Conservation (phyloP, 2,888 invertebrate genomes). For the Polymixis flavicincta region DNA sequence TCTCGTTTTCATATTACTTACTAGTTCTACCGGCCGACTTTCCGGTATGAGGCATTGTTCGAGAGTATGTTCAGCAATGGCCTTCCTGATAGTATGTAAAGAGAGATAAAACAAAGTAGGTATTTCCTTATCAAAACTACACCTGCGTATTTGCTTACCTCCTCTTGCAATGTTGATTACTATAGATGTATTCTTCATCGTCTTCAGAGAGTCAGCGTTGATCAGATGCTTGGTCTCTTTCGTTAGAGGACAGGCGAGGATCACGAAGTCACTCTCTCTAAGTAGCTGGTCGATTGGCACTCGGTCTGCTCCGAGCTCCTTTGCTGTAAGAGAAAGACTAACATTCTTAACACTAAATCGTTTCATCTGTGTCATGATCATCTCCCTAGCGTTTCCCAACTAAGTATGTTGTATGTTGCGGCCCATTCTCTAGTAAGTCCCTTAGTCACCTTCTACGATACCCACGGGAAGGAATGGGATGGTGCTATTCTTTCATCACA, state of each 20-base stretch:
- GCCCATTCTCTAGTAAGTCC: too few relatives aligned
- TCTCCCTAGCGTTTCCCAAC: background rate
- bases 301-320: conserved; percentile 91
- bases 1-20: background rate
- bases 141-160: conserved; percentile 76
- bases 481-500: too few relatives aligned
- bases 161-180: conserved; percentile 95
- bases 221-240: conserved; percentile 93
- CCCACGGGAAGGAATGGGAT: too few relatives aligned
- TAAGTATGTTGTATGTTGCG: background rate
- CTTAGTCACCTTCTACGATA: too few relatives aligned
- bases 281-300: conserved; percentile 93
- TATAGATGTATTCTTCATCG: conserved; percentile 94
- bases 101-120: conserved; percentile 3
- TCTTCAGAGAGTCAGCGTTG: conserved; percentile 91
- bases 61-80: background rate
- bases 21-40: background rate
- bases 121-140: background rate
- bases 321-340: conserved; percentile 72
- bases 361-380: background rate
- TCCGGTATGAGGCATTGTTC: background rate
- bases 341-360: background rate
- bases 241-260: conserved; percentile 93
- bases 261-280: conserved; percentile 93
- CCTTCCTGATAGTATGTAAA: conserved; percentile 14